These are phyloP conservation scores for Bombus difficillimus DNA, from an alignment of 1,140 invertebrate genomes.

Conservation along the genomic window DNA sequence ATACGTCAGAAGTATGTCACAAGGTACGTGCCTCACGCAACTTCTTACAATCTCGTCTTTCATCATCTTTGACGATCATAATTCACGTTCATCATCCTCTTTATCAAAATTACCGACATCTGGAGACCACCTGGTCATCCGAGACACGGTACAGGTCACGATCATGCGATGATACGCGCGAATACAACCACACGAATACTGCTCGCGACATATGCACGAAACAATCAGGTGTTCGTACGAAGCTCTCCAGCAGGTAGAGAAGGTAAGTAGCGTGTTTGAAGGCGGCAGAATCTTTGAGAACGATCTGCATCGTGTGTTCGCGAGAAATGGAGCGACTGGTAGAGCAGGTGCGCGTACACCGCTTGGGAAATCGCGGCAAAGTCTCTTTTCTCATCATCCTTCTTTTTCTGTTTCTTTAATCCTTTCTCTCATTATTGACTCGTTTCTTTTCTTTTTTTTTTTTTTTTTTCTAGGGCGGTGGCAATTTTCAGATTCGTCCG, in stretches of 20 bases:
- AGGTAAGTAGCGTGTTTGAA: constrained; percentile 49
- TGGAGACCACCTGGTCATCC: constrained; percentile 56
- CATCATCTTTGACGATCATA: constrained; percentile 17
- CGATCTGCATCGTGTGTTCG: constrained; percentile 39
- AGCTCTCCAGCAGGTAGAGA: constrained; percentile 28
- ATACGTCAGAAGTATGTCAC: background rate
- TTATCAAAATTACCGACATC: constrained; percentile 39
- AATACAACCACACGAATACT: background rate
- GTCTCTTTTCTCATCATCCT: too few relatives aligned
- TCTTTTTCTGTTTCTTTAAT: background rate
- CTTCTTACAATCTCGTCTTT: background rate
- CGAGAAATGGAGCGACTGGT: constrained; percentile 50
- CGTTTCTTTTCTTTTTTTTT: background rate
- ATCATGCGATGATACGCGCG: background rate
- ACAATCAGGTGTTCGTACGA: constrained; percentile 49
- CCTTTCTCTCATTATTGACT: too few relatives aligned
- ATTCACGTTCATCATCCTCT: constrained; percentile 19
- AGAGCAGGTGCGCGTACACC: constrained; percentile 58
- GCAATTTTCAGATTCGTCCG: constrained; percentile 12
- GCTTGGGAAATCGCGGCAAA: constrained; percentile 67
- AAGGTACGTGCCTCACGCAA: too few relatives aligned
- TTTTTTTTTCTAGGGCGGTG: background rate
- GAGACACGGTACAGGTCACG: background rate
- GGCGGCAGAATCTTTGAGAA: constrained; percentile 46
- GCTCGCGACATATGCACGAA: background rate